phyloP scores from a whole-genome alignment of 2,888 invertebrate species.

The Agrypnus murinus region DNA sequence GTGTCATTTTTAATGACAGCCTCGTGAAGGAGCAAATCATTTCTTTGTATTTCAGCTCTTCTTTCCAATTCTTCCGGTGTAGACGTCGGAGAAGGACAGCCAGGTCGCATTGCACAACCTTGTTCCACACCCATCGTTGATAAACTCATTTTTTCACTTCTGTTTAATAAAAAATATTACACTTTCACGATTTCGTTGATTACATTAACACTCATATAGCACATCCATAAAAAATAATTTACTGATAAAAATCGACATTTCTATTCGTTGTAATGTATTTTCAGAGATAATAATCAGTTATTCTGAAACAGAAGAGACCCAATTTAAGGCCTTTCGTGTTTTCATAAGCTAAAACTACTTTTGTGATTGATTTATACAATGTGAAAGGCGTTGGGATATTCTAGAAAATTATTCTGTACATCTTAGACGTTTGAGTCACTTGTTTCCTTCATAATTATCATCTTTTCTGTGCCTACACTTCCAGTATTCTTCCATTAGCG shows the following conservation, averaged over 20 bases:
- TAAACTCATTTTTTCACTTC: slow-evolving; percentile 5
- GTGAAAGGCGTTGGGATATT: not conserved
- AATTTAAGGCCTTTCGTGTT: not conserved
- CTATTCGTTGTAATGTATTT: not conserved
- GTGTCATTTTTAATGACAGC: slow-evolving; percentile 84
- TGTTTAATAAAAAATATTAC: not conserved
- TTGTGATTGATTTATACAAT: not conserved
- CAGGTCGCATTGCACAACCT: slow-evolving; percentile 49
- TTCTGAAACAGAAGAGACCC: not conserved
- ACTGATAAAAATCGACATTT: not conserved
- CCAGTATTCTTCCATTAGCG: slow-evolving; percentile 13
- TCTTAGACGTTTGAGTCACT: slow-evolving; percentile 14
- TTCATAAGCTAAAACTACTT: not conserved
- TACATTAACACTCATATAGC: not conserved
- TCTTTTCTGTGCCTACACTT: slow-evolving; percentile 16
- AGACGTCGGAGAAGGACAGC: slow-evolving; percentile 63
- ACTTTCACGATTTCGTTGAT: slow-evolving; percentile 1
- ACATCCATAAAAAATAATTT: not conserved
- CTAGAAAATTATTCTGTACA: not conserved
- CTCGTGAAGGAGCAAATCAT: slow-evolving; percentile 81
- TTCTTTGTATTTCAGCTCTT: slow-evolving; percentile 76
- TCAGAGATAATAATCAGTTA: not conserved
- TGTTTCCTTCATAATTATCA: slow-evolving; percentile 26
- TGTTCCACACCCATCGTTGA: slow-evolving; percentile 39
- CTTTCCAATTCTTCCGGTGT: slow-evolving; percentile 69